These are phyloP conservation scores for Cololabis saira DNA, from an alignment of 2,113 vertebrate genomes.

Conservation along the genomic window DNA sequence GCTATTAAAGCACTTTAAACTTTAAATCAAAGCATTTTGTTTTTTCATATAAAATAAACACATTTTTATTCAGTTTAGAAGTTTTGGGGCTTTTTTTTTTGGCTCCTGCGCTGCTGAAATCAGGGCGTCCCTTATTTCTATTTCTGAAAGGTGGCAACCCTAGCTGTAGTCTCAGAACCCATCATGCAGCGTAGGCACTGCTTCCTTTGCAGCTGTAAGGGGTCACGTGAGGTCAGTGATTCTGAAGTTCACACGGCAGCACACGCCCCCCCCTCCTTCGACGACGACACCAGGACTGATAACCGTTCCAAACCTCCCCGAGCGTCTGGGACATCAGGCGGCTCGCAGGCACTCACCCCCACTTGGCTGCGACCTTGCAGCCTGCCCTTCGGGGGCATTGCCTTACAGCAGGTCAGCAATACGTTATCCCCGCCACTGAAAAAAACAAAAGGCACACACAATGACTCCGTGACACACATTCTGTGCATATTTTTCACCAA, in stretches of 20 bases:
- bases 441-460: slow-evolving; percentile 45
- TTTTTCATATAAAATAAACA: too few species aligned
- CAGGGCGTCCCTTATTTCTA: too few species aligned
- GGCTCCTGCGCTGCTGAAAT: too few species aligned
- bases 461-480: slow-evolving; percentile 64
- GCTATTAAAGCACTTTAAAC: too few species aligned
- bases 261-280: not conserved
- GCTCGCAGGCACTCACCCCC: slow-evolving; percentile 7
- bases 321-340: slow-evolving; percentile 22
- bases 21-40: too few species aligned
- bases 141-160: too few species aligned
- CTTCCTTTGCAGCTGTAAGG: not conserved
- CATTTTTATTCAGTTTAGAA: too few species aligned
- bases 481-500: slow-evolving; percentile 67
- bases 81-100: too few species aligned
- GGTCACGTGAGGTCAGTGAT: slow-evolving; percentile 5
- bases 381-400: slow-evolving; percentile 55
- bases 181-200: not conserved
- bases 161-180: not conserved
- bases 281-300: not conserved
- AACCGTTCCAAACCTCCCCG: not conserved
- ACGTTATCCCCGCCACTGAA: slow-evolving; percentile 25
- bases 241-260: not conserved
- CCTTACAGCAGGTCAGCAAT: slow-evolving; percentile 70
- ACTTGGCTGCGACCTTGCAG: slow-evolving; percentile 64